Evolutionary conservation across 30 jellyfish, hydroid and myxozoan species (phyloP), one percentile per base, ranked within the genome.

Genomic region (Clytia hemisphaerica): DNA sequence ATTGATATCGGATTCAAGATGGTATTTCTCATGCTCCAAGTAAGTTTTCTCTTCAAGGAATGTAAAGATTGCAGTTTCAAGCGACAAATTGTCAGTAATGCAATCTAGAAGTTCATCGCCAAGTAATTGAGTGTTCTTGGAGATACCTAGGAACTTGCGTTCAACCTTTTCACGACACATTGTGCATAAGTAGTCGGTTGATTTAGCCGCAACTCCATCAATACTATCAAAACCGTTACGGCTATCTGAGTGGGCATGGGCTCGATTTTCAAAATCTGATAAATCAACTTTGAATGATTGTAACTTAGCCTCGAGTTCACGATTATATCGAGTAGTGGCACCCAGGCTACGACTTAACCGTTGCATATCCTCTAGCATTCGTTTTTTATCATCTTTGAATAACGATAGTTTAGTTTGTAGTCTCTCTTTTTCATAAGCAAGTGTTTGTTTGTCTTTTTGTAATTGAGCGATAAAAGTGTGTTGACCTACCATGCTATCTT

Each of bases 61-160:
- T 9, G 91, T 91, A 70, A 91, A 58, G 21, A 91, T 91, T 37
- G 99, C 99, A 22, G 99, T 74, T 68, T 91, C 95, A 35, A 91
- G 49, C 7, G 99, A 81, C 76, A 91, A 57, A 49, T 91, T 91
- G 57, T 91, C 99, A 3, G 71, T 88, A 14, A 91, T 91, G 45
- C 99, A 91, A 67, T 91, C 99, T 32, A 91, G 81, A 72, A 91
- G 48, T 44, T 91, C 99, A 16, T 82, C 90, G 1, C 99, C 99
- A 4, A 91, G 83, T 47, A 77, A 21, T 47, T 91, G 95, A 4
- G 93, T 71, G 73, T 83, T 83, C 30, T 72, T 76, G 48, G 57
- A 35, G 29, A 77, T 87, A 0, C 99, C 99, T 9, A 58, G n/a
- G 48, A 91, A 91, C 54, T 76, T 91, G 12, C 70, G 78, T 37